These are phyloP conservation scores for Tetraodon nigroviridis DNA, from an alignment of 2,113 vertebrate species.

Conservation along the genomic window DNA sequence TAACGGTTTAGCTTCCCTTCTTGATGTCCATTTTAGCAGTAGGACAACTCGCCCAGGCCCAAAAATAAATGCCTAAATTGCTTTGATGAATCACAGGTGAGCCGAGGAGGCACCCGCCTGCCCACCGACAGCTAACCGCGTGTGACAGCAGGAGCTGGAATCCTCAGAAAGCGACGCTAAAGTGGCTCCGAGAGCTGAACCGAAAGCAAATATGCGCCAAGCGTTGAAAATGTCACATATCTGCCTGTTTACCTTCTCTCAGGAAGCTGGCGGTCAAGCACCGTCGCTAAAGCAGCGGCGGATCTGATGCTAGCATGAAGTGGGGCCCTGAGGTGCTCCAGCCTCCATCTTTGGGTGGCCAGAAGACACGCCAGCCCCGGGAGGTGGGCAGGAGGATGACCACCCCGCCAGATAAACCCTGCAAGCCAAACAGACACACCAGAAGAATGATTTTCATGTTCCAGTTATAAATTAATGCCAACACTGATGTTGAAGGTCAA, in stretches of 20 bases:
- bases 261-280: conserved; percentile 24
- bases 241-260: conserved; percentile 39
- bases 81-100: conserved; percentile 33
- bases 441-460: too few relatives aligned
- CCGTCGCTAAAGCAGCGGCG: conserved; percentile 14
- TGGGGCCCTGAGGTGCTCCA: too few relatives aligned
- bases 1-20: neutral
- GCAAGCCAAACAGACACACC: too few relatives aligned
- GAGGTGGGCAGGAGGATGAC: too few relatives aligned
- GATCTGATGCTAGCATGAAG: neutral
- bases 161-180: conserved; percentile 34
- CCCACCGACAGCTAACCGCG: conserved; percentile 23
- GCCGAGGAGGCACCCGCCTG: conserved; percentile 23
- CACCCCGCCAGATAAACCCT: too few relatives aligned
- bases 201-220: conserved; percentile 42
- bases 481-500: too few relatives aligned
- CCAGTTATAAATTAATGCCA: too few relatives aligned
- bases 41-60: neutral
- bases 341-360: too few relatives aligned
- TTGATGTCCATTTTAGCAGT: conserved; percentile 20
- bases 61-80: conserved; percentile 10
- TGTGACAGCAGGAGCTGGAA: conserved; percentile 28
- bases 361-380: too few relatives aligned
- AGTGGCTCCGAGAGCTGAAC: conserved; percentile 19
- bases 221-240: conserved; percentile 43